Evolutionary conservation across 1,140 invertebrate genomes (phyloP).

Genomic region (Drosophila subpulchrella): DNA sequence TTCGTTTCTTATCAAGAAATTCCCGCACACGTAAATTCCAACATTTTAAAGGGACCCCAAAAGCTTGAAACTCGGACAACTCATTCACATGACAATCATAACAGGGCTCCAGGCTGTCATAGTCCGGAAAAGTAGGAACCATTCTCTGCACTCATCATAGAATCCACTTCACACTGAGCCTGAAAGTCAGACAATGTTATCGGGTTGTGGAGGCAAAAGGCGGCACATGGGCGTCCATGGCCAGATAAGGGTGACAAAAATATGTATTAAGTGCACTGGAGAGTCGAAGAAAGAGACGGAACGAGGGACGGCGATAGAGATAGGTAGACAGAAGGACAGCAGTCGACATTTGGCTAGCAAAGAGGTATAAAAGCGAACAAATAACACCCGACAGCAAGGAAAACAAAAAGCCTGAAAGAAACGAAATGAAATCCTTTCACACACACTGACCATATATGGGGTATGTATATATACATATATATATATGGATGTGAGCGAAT

Average conservation of each 20-base stretch:
- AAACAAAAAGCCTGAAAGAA: slow-evolving; percentile 60
- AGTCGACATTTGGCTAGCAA: slow-evolving; percentile 53
- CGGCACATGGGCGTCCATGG: slow-evolving; percentile 68
- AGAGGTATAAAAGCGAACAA: slow-evolving; percentile 74
- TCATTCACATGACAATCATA: slow-evolving; percentile 74
- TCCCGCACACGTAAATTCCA: slow-evolving; percentile 1
- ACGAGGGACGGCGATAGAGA: slow-evolving; percentile 14
- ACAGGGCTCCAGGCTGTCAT: slow-evolving; percentile 54
- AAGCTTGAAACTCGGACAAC: slow-evolving; percentile 39
- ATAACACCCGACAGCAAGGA: slow-evolving; percentile 38
- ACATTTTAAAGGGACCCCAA: slow-evolving; percentile 12
- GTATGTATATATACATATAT: slow-evolving; percentile 6
- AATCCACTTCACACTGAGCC: slow-evolving; percentile 46
- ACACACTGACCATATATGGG: slow-evolving; percentile 38
- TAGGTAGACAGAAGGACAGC: slow-evolving; percentile 18
- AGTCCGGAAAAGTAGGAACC: slow-evolving; percentile 18
- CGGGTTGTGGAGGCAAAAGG: slow-evolving; percentile 36
- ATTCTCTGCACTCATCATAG: slow-evolving; percentile 43
- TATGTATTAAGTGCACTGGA: slow-evolving; percentile 76
- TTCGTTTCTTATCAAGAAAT: neutral
- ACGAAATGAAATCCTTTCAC: slow-evolving; percentile 77
- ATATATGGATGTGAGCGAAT: slow-evolving; percentile 27
- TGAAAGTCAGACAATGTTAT: slow-evolving; percentile 70
- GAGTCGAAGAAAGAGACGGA: slow-evolving; percentile 27
- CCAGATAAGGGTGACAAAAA: slow-evolving; percentile 81